Percentiles rank a stretch among this genome's conserved stretches.
Evolutionary conservation across 1,140 invertebrate species (phyloP).

Genomic region (Drosophila kepulauana): DNA sequence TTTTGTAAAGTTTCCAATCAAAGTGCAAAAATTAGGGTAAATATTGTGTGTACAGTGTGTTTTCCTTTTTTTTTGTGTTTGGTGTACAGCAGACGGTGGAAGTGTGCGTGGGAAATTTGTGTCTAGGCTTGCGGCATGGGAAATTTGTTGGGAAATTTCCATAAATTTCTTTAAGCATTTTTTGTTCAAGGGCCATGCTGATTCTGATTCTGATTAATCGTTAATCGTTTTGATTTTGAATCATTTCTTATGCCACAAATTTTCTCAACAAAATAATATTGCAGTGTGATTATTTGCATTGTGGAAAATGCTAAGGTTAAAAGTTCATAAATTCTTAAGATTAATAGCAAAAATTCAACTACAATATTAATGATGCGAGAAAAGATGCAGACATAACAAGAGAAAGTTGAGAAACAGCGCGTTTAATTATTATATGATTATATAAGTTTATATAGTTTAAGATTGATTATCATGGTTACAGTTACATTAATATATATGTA

Average conservation of each 20-base stretch:
- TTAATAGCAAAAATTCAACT: slow-evolving; percentile 75
- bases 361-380: slow-evolving; percentile 84
- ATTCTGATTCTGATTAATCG: slow-evolving; percentile 55
- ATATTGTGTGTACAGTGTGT: slow-evolving; percentile 37
- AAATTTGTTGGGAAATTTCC: slow-evolving; percentile 11
- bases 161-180: slow-evolving; percentile 1
- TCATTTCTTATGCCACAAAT: slow-evolving; percentile 59
- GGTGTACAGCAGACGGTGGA: slow-evolving; percentile 17
- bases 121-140: slow-evolving; percentile 16
- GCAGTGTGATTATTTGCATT: slow-evolving; percentile 75
- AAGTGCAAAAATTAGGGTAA: slow-evolving; percentile 58
- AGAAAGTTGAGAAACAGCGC: slow-evolving; percentile 46
- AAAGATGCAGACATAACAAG: slow-evolving; percentile 76
- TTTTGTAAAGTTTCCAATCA: slow-evolving; percentile 46
- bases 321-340: slow-evolving; percentile 49
- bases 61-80: neutral
- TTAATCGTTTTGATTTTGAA: slow-evolving; percentile 2
- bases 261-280: slow-evolving; percentile 84
- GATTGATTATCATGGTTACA: slow-evolving; percentile 34
- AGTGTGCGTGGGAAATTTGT: slow-evolving; percentile 36
- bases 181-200: slow-evolving; percentile 47
- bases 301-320: slow-evolving; percentile 43
- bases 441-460: slow-evolving; percentile 10
- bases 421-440: slow-evolving; percentile 9
- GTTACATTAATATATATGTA: neutral